Conservation (phyloP, 2,797 vertebrate species). For the Microcaecilia unicolor region DNA sequence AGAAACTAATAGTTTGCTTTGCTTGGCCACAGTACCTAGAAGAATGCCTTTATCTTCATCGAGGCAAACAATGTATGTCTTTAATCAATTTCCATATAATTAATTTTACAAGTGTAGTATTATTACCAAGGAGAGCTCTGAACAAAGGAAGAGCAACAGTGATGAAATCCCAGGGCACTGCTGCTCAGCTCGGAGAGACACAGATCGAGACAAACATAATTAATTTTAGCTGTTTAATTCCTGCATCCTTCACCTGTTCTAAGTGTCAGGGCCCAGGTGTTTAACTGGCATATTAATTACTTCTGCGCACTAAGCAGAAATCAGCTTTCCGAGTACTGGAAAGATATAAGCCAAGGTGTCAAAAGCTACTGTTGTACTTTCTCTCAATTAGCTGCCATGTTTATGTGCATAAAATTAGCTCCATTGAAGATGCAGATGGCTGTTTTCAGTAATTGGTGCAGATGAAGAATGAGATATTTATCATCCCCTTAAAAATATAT, state of each 20-base stretch:
- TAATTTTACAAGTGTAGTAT: constrained; percentile 31
- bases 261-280: constrained; percentile 27
- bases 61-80: constrained; percentile 11
- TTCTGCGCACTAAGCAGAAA: background rate
- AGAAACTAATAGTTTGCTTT: no score
- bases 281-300: constrained; percentile 29
- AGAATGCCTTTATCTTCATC: no score
- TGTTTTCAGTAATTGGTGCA: background rate
- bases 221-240: constrained; percentile 39
- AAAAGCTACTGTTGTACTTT: background rate
- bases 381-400: background rate
- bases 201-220: constrained; percentile 20
- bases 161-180: constrained; percentile 13
- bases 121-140: constrained; percentile 23
- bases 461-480: no score
- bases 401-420: background rate
- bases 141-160: constrained; percentile 2
- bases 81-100: constrained; percentile 32
- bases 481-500: no score
- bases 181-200: background rate
- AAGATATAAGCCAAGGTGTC: background rate
- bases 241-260: constrained; percentile 17
- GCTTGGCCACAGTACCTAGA: background rate
- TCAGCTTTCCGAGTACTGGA: no score
- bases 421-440: background rate